Base-by-base conservation (phyloP, 1,140 invertebrate genomes). In the Cataglyphis hispanica region DNA sequence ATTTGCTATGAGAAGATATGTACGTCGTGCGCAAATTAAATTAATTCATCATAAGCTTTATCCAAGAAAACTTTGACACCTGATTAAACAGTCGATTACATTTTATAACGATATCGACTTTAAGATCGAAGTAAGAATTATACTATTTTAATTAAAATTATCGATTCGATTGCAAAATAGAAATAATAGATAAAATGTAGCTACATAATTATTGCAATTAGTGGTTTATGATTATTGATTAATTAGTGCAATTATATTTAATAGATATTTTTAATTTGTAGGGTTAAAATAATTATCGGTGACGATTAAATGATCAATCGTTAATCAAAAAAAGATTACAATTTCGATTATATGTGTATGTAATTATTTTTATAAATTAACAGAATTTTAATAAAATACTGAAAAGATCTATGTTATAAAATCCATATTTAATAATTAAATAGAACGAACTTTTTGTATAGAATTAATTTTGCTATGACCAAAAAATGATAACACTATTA, bases 41-140 rank as follows among this genome's bases (percentile, higher is more conserved):
- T 81, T 81, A 70, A 81, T 60, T 81, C 37, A 72, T 83, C 78
- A 83, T 46, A 60, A 63, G 19, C 13, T 67, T 67, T 13, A 70
- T 22, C n/a, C 19, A 34, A 13, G 31, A 61, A 83, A 74, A 31
- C 27, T 43, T 58, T 19, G 50, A 40, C 25, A 34, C 11, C 37
- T 72, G 37, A 72, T 69, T 69, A 69, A 74, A 80, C 31, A 46
- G 5, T 43, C 10, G 5, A 66, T 40, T 67, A n/a, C 4, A 16
- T 67, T 53, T 25, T 75, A 13, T 31, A 61, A 37, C 16, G 40
- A 53, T 16, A 16, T 11, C 27, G 16, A 53, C 2, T 53, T 78
- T 67, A 37, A 34, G 7, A 37, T 50, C 43, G 2, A 40, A 19
- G 5, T 34, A 67, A 27, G 13, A 69, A 22, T 19, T 67, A 53